These are phyloP conservation scores for Benitochromis conjunctus DNA, from an alignment of 2,113 vertebrate species.

Conservation along the genomic window DNA sequence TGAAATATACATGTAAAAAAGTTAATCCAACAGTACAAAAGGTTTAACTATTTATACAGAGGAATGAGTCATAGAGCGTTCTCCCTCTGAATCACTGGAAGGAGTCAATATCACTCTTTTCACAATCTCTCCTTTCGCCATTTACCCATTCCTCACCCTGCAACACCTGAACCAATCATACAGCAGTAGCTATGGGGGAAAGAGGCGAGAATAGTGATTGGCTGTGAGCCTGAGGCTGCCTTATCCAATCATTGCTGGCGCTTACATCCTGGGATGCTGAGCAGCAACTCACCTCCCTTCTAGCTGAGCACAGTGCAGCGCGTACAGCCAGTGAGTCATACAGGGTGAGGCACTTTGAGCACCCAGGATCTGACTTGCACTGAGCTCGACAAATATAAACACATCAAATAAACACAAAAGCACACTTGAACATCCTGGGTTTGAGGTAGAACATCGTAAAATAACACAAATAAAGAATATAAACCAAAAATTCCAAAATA, in stretches of 20 bases:
- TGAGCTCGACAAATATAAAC: not conserved
- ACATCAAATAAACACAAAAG: not conserved
- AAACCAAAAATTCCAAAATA: not conserved
- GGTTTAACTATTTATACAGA: not conserved
- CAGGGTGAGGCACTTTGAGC: slow-evolving; percentile 42
- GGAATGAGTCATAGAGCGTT: not conserved
- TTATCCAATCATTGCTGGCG: slow-evolving; percentile 53
- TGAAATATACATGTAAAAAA: not conserved
- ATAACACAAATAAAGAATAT: not conserved
- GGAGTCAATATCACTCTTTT: not conserved
- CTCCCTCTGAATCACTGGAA: not conserved
- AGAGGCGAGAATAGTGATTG: slow-evolving; percentile 50
- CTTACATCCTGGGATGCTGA: slow-evolving; percentile 51
- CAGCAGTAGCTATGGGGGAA: slow-evolving; percentile 52
- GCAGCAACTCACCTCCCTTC: slow-evolving; percentile 40
- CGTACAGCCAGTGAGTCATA: slow-evolving; percentile 66
- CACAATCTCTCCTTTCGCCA: not conserved
- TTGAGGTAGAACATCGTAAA: not conserved
- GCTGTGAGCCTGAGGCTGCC: slow-evolving; percentile 42
- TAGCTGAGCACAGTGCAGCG: slow-evolving; percentile 22
- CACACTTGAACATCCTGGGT: not conserved
- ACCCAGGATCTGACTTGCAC: slow-evolving; percentile 26
- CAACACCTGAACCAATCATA: slow-evolving; percentile 75
- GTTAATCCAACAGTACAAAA: not conserved
- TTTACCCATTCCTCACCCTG: slow-evolving; percentile 58